A percentile compares a stretch with the other conserved stretches of the same genome.
Evolutionary conservation across 2,113 vertebrate species (phyloP).

Genomic region (Tapirus terrestris): DNA sequence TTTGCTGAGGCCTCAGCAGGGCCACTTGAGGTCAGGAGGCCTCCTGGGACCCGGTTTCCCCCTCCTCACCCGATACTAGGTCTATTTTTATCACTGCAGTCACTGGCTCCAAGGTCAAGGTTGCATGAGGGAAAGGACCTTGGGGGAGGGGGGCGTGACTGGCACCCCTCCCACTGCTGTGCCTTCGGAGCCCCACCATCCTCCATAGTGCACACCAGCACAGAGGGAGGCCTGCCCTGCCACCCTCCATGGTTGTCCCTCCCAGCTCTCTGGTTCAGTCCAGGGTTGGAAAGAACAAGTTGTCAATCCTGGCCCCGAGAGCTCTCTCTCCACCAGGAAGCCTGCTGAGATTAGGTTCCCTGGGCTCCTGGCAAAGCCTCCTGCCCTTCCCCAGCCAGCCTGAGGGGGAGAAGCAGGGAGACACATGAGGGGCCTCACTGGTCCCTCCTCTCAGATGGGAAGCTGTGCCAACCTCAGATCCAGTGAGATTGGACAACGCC

Average conservation of each 20-base stretch:
- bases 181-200: not conserved
- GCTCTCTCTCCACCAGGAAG: not conserved
- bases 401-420: fast-evolving
- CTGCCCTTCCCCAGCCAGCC: not conserved
- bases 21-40: slow-evolving; percentile 33
- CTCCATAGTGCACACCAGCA: fast-evolving
- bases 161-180: not conserved
- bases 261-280: not conserved
- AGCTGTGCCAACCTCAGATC: not conserved
- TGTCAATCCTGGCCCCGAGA: not conserved
- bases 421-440: not conserved
- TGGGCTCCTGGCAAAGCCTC: not conserved
- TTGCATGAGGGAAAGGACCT: not conserved
- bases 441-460: not conserved
- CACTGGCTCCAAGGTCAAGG: slow-evolving; percentile 71
- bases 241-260: not conserved
- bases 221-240: not conserved
- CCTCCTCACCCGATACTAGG: slow-evolving; percentile 54
- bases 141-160: not conserved
- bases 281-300: not conserved
- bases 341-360: not conserved
- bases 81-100: slow-evolving; percentile 71
- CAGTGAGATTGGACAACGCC: not conserved
- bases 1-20: not conserved
- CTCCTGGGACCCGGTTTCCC: slow-evolving; percentile 43